phyloP scores from a whole-genome alignment of 2,113 vertebrate genomes.

The Oceanodroma tethys region DNA sequence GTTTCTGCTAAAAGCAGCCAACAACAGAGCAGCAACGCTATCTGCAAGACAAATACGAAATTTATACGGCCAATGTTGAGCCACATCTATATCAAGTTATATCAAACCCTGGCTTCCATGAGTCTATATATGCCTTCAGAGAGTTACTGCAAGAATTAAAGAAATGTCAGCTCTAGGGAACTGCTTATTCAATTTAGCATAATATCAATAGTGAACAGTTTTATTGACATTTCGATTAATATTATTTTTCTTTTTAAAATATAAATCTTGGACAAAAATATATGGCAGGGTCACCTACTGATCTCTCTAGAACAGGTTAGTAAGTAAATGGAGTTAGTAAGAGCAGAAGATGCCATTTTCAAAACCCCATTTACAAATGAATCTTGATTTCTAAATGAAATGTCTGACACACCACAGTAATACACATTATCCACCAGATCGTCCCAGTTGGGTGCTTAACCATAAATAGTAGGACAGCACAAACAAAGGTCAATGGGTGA shows the following conservation, averaged over 20 bases:
- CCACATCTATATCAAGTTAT: not conserved
- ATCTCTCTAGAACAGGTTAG: not conserved
- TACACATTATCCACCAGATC: not conserved
- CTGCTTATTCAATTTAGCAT: not conserved
- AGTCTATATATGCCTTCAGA: not conserved
- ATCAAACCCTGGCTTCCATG: not conserved
- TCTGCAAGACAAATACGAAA: not conserved
- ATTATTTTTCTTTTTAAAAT: not conserved
- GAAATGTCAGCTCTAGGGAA: not conserved
- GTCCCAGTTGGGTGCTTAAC: not conserved
- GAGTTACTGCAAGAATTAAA: not conserved
- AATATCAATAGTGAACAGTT: not conserved
- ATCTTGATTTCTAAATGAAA: not conserved
- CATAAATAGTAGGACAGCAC: not conserved
- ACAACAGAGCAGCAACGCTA: not conserved
- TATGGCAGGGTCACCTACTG: not conserved
- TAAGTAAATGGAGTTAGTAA: not conserved
- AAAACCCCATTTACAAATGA: not conserved
- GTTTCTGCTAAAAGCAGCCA: not conserved
- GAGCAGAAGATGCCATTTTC: not conserved
- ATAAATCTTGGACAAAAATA: not conserved
- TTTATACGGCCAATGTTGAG: not conserved
- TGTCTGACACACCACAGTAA: not conserved
- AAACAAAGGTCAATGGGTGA: slow-evolving; percentile 17
- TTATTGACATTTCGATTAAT: not conserved